These are phyloP conservation scores for Dastarcus helophoroides DNA, from an alignment of 2,888 invertebrate species.

Conservation along the genomic window DNA sequence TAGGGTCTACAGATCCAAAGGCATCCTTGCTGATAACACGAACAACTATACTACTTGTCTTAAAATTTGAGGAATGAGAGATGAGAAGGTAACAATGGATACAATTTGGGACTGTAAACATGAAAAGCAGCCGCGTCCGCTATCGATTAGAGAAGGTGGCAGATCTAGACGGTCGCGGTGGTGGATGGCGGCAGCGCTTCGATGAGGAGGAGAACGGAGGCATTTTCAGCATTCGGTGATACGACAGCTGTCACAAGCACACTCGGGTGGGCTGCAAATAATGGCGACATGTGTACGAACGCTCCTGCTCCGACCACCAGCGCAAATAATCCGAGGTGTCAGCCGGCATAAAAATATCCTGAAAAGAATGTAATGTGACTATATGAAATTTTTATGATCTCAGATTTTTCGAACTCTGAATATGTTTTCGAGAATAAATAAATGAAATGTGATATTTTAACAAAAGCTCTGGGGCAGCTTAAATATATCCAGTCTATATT, in stretches of 20 bases:
- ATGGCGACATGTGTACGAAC: constrained; percentile 37
- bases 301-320: constrained; percentile 24
- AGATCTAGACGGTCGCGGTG: too few species aligned
- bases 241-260: constrained; percentile 39
- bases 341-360: constrained; percentile 35
- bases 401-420: constrained; percentile 23
- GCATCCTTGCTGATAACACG: too few species aligned
- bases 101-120: not conserved
- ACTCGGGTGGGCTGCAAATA: constrained; percentile 35
- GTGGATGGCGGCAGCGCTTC: constrained; percentile 18
- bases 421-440: too few species aligned
- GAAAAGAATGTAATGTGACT: constrained; percentile 30
- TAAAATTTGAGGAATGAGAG: too few species aligned
- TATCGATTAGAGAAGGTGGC: not conserved
- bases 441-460: too few species aligned
- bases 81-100: not conserved
- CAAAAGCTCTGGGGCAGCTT: too few species aligned
- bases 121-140: not conserved
- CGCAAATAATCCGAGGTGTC: constrained; percentile 37
- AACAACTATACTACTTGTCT: too few species aligned
- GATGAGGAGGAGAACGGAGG: constrained; percentile 28
- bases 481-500: too few species aligned
- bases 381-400: constrained; percentile 35
- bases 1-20: too few species aligned
- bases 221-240: constrained; percentile 34